These are phyloP conservation scores for Amitus sp. DNA, from an alignment of 2,888 invertebrate genomes.

Conservation along the genomic window DNA sequence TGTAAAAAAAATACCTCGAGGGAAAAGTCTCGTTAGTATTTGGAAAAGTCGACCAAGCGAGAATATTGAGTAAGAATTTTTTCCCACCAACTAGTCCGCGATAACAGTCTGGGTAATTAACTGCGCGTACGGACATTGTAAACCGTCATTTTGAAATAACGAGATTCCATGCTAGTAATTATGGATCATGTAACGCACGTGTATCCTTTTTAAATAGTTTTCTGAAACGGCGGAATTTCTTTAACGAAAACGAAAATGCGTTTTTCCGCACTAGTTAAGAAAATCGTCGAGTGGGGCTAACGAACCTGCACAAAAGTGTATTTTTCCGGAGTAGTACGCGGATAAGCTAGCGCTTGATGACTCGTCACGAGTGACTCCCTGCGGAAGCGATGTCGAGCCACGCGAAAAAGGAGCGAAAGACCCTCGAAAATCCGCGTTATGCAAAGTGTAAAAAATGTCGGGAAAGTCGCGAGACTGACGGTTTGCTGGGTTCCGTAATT, in stretches of 20 bases:
- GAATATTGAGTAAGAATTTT: constrained; percentile 26
- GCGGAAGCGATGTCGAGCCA: background rate
- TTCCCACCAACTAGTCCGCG: constrained; percentile 18
- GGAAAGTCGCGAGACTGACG: constrained; percentile 49
- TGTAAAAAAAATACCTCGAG: background rate
- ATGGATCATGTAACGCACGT: constrained; percentile 23
- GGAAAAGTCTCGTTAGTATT: constrained; percentile 37
- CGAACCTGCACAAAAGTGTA: background rate
- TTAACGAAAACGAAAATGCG: constrained; percentile 28
- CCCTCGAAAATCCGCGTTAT: constrained; percentile 53
- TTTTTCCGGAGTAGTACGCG: background rate
- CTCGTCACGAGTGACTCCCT: constrained; percentile 4
- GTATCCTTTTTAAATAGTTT: constrained; percentile 34
- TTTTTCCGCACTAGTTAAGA: too few relatives aligned
- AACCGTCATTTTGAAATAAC: constrained; percentile 28
- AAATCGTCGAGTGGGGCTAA: background rate
- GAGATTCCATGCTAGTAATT: constrained; percentile 31
- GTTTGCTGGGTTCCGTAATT: constrained; percentile 59
- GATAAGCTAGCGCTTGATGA: background rate
- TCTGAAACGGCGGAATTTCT: too few relatives aligned
- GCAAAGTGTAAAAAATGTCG: constrained; percentile 45
- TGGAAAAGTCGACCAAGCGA: constrained; percentile 19
- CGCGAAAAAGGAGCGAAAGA: constrained; percentile 43
- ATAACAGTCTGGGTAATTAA: constrained; percentile 25
- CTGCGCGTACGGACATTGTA: constrained; percentile 4